Evolutionary conservation across 2,888 invertebrate genomes (phyloP).

Genomic region (Amphipoea oculea): DNA sequence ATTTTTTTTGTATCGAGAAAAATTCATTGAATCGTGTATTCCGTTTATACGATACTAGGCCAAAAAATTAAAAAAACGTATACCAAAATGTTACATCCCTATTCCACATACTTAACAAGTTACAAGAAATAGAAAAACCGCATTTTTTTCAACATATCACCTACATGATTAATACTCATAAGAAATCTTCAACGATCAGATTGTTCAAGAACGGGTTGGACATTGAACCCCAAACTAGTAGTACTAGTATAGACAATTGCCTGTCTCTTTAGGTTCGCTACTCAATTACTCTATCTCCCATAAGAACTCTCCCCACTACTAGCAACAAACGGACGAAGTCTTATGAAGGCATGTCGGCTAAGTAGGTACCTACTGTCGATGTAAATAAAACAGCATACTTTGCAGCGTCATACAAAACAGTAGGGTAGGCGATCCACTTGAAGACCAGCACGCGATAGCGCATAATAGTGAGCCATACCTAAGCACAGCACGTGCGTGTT

Average conservation of each 20-base stretch:
- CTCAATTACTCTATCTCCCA: not conserved
- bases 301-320: not conserved
- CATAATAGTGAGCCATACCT: conserved; percentile 35
- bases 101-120: too few relatives aligned
- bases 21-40: too few relatives aligned
- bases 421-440: conserved; percentile 8
- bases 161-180: not conserved
- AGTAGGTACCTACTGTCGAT: not conserved
- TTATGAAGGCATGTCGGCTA: not conserved
- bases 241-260: too few relatives aligned
- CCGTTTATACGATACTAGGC: too few relatives aligned
- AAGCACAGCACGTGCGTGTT: conserved; percentile 38
- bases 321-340: not conserved
- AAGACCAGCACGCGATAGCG: conserved; percentile 43
- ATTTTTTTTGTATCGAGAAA: too few relatives aligned
- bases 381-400: not conserved
- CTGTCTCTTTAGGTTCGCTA: too few relatives aligned
- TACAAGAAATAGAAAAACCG: too few relatives aligned
- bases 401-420: conserved; percentile 5
- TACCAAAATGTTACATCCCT: too few relatives aligned
- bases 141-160: too few relatives aligned
- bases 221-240: too few relatives aligned
- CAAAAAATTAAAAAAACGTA: too few relatives aligned
- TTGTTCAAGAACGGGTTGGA: too few relatives aligned
- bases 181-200: not conserved